Evolutionary conservation across 2,888 invertebrate species (phyloP).

Genomic region (Aporophyla nigra): DNA sequence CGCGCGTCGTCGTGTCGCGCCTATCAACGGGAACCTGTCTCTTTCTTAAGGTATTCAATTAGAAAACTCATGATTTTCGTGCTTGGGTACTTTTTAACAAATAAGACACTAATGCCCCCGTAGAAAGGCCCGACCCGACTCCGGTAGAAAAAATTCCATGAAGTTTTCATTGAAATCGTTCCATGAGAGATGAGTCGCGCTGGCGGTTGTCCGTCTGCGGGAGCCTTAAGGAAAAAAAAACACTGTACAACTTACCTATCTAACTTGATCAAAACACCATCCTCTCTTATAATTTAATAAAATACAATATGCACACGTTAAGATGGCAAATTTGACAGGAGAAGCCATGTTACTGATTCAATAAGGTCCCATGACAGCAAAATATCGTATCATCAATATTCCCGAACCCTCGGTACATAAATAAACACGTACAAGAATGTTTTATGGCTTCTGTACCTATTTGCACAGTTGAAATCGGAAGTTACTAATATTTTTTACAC

Average conservation of each 20-base stretch:
- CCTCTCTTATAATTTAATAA: constrained; percentile 24
- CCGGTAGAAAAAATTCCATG: no score
- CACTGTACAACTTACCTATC: not conserved
- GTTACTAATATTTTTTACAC: not conserved
- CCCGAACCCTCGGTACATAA: not conserved
- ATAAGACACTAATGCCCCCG: no score
- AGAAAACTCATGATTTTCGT: no score
- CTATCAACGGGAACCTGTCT: no score
- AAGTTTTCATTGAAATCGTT: no score
- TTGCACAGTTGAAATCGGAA: not conserved
- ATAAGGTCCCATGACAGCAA: constrained; percentile 28
- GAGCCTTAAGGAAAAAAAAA: not conserved
- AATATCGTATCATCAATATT: constrained; percentile 13
- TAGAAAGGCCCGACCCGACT: no score
- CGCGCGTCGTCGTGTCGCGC: no score
- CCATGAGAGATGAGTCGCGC: no score
- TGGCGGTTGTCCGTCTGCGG: no score
- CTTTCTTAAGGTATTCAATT: no score
- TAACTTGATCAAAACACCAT: constrained; percentile 11
- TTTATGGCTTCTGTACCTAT: constrained; percentile 4
- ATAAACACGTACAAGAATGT: not conserved
- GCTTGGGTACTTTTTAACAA: no score
- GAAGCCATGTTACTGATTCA: constrained; percentile 44
- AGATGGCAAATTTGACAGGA: constrained; percentile 33
- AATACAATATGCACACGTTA: constrained; percentile 18